phyloP scores from a whole-genome alignment of 1,140 invertebrate species.

The Anastrepha obliqua region DNA sequence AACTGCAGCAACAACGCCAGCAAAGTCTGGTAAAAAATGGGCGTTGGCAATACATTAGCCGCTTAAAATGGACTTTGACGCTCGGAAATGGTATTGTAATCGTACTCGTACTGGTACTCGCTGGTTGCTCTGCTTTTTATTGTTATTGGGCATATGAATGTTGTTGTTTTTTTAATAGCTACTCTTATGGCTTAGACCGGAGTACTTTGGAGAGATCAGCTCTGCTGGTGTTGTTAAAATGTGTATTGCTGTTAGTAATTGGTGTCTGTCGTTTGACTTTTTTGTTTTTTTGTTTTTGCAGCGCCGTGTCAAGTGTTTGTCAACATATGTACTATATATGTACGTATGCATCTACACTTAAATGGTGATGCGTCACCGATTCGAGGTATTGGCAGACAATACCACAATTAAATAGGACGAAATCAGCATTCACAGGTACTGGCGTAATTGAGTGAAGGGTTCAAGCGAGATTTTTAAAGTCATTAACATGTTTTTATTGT shows the following conservation, averaged over 20 bases:
- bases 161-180: slow-evolving; percentile 10
- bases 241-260: neutral
- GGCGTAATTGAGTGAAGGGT: neutral
- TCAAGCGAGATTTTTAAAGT: neutral
- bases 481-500: too few species aligned
- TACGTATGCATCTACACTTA: neutral
- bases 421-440: neutral
- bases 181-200: slow-evolving; percentile 16
- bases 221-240: neutral
- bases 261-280: neutral
- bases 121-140: neutral
- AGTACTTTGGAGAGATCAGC: neutral
- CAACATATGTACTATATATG: neutral
- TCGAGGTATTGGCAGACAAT: neutral
- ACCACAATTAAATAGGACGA: neutral
- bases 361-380: neutral
- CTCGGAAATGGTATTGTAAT: slow-evolving; percentile 26
- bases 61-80: slow-evolving; percentile 34
- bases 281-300: slow-evolving; percentile 6
- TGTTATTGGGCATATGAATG: neutral
- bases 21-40: neutral
- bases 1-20: neutral
- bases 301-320: neutral
- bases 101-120: neutral
- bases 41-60: neutral